Base-by-base conservation (phyloP, 2,888 invertebrate species). In the Mesorhabditis spiculigera region DNA sequence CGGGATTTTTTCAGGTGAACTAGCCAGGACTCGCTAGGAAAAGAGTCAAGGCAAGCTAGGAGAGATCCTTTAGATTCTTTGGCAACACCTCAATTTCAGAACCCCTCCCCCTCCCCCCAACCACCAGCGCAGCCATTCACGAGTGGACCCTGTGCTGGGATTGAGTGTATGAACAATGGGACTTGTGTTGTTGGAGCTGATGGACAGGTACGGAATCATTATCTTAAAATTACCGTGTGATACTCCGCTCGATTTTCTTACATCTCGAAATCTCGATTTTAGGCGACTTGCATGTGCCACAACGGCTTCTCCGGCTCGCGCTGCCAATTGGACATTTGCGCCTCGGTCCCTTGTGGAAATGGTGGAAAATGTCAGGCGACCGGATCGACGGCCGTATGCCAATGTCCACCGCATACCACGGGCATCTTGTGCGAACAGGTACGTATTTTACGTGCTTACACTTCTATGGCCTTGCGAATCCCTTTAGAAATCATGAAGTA, bases 261-360 rank as follows among this genome's bases (percentile, higher is more conserved):
- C n/a, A n/a, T n/a, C n/a, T n/a, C n/a, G n/a, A n/a, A n/a, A n/a
- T 50, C 13, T 50, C 6, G 50, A 50, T 50, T 6, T 28, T 28
- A 80, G 76, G 73, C 82, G 10, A 78, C 78, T 45, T 82, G 82
- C 67, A 71, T 80, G 4, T 82, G 82, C 68, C 75, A 75, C 61
- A 72, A 78, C 45, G 82, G 82, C 41, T 82, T 76, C 69, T 72
- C 73, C 10, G 82, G 82, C 28, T 73, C 75, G 63, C 77, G 72
- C 67, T 82, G 82, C 70, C 81, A 82, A 66, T 65, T 73, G 16
- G 81, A 81, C 67, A 70, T 80, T 66, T 82, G 82, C 70, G 72
- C 75, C 5, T 68, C 75, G 45, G 75, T 82, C 10, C 76, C 76
- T 43, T 82, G 82, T 66, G 78, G 77, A 64, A 79, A 80, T 68